phyloP scores from a whole-genome alignment of 2,888 invertebrate species.

The Coelogynopora nodosa region DNA sequence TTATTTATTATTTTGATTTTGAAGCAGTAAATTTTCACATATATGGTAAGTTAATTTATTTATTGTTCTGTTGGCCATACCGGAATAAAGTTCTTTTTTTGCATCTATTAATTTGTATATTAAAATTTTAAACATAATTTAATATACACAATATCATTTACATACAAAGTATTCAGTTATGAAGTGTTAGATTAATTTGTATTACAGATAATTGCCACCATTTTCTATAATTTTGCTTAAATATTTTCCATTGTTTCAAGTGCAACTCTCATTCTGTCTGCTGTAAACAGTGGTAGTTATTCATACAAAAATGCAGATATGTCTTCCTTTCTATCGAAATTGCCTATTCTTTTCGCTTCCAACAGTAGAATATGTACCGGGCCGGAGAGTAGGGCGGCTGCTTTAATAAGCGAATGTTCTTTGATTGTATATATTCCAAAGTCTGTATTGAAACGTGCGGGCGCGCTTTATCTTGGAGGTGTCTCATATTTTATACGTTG shows the following conservation, averaged over 20 bases:
- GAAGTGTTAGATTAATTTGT: neutral
- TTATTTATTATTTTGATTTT: too few relatives aligned
- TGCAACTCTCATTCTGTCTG: neutral
- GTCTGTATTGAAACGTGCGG: constrained; percentile 18
- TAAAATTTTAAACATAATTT: constrained; percentile 10
- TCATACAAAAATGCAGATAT: constrained; percentile 11
- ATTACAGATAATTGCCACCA: neutral
- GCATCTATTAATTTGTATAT: neutral
- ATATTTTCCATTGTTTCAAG: neutral
- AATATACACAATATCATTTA: constrained; percentile 21
- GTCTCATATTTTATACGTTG: neutral
- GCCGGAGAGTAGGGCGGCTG: constrained; percentile 23
- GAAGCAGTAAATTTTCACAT: too few relatives aligned
- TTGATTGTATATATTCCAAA: constrained; percentile 12
- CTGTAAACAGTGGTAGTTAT: neutral
- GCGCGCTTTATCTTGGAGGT: neutral
- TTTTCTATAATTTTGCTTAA: neutral
- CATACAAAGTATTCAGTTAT: too few relatives aligned
- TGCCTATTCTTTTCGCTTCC: neutral
- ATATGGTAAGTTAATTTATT: too few relatives aligned
- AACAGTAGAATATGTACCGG: constrained; percentile 11
- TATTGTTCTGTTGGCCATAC: too few relatives aligned
- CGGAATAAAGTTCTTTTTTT: neutral
- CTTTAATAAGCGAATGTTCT: constrained; percentile 14
- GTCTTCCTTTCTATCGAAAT: constrained; percentile 4